A percentile compares a stretch with the other conserved stretches of the same genome.
Conservation (phyloP, 2,797 vertebrate species). For the Microchirus variegatus region DNA sequence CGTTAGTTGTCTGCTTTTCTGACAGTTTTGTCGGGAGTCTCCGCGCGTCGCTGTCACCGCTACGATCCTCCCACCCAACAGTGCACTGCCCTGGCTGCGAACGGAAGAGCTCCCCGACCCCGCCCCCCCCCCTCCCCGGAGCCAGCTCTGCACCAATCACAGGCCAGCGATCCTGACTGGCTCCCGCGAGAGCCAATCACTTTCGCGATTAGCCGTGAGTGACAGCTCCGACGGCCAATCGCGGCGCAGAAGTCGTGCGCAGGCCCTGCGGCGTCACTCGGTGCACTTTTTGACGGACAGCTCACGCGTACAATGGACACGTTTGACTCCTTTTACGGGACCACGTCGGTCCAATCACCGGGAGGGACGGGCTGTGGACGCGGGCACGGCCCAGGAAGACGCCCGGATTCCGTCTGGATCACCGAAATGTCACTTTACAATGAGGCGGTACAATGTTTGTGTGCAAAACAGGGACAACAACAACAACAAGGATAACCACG, state of each 20-base stretch:
- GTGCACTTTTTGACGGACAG: slow-evolving; percentile 74
- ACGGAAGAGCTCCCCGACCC: slow-evolving; percentile 29
- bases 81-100: slow-evolving; percentile 46
- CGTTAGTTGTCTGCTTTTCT: slow-evolving; percentile 73
- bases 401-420: slow-evolving; percentile 33
- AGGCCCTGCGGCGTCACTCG: slow-evolving; percentile 22
- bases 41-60: slow-evolving; percentile 73
- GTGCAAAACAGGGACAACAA: no score
- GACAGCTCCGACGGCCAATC: slow-evolving; percentile 16
- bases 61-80: slow-evolving; percentile 78
- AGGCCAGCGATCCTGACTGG: fast-evolving
- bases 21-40: slow-evolving; percentile 76
- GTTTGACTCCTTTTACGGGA: slow-evolving; percentile 81
- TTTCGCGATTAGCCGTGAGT: fast-evolving
- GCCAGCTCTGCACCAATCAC: slow-evolving; percentile 61
- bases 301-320: slow-evolving; percentile 62
- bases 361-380: slow-evolving; percentile 22
- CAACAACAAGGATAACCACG: no score
- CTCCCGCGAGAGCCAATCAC: slow-evolving; percentile 32
- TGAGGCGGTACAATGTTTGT: neutral
- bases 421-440: slow-evolving; percentile 49
- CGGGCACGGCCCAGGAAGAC: slow-evolving; percentile 59
- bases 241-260: neutral
- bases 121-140: no score
- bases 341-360: slow-evolving; percentile 63